Percentiles rank a stretch among this genome's conserved stretches.
phyloP scores from a whole-genome alignment of 2,888 invertebrate species.

The Brachypalpus laphriformis region DNA sequence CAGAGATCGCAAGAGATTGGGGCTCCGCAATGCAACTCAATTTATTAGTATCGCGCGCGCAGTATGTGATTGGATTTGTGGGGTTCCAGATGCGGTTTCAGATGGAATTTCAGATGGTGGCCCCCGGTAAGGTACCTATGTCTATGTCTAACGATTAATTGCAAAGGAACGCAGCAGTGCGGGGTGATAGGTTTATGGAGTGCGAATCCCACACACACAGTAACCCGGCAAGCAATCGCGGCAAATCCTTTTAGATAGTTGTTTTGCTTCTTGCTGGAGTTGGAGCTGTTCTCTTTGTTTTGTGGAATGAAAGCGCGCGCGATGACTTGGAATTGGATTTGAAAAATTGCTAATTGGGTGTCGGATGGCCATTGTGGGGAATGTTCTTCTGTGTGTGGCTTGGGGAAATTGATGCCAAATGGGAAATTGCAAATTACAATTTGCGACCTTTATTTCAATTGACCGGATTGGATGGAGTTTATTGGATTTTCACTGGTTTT shows the following conservation, averaged over 20 bases:
- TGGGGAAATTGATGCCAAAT: constrained; percentile 26
- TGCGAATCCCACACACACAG: constrained; percentile 69
- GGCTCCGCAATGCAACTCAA: constrained; percentile 59
- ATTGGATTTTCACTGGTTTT: neutral
- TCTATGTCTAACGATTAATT: constrained; percentile 60
- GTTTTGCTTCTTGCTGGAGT: neutral
- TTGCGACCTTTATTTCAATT: constrained; percentile 1
- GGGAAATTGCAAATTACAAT: neutral
- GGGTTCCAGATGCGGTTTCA: constrained; percentile 6
- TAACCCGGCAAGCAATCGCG: constrained; percentile 21
- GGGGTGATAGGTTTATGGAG: constrained; percentile 66
- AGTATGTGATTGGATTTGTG: constrained; percentile 65
- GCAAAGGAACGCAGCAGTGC: constrained; percentile 24
- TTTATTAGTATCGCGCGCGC: constrained; percentile 60
- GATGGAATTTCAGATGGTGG: constrained; percentile 5
- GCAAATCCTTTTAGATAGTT: constrained; percentile 18
- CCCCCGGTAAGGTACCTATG: neutral
- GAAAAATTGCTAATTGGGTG: constrained; percentile 71
- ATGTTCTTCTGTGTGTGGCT: neutral
- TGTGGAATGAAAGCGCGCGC: constrained; percentile 4
- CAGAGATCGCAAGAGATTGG: constrained; percentile 59
- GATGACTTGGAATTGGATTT: constrained; percentile 60
- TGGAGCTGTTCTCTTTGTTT: constrained; percentile 15
- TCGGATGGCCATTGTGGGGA: constrained; percentile 37
- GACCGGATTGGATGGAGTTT: neutral